Evolutionary conservation across 2,888 invertebrate species (phyloP), one percentile per base, ranked within the genome.

Genomic region (Linnaemya vulpina): DNA sequence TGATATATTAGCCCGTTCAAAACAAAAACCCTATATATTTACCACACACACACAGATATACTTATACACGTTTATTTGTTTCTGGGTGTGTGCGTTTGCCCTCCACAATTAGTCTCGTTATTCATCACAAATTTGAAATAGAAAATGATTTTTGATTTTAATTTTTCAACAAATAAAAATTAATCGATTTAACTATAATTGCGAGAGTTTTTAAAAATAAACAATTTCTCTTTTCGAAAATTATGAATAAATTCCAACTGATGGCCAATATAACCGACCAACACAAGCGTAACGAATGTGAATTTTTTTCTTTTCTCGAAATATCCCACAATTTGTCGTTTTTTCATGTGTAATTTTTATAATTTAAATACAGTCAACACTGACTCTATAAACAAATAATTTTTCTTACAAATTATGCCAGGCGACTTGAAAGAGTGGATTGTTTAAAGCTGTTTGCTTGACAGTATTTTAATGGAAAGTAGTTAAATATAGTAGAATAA

Each of bases 371-470:
- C 51, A 80, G 43, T 78, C 74, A 65, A 78, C 49, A 75, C 30
- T 63, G 70, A 35, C 51, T 73, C 11, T 38, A 22, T 81, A 62
- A 78, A 81, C 65, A 78, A 77, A 81, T 85, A 40, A 65, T 20
- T 81, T 70, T 51, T 60, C 40, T 20, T 49, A 40, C 11, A 20
- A 20, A 67, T 25, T 60, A 13, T 60, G 17, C 2, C 9, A 3
- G 0, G 25, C 15, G 20, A 43, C 9, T 78, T 71, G 1, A 79
- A 73, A 17, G 79, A 79, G 58, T 79, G 25, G 8, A 55, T 46
- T 71, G 17, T 51, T 63, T 65, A 7, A 43, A 30, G 13, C 10
- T 17, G 9, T 17, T 49, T n/a, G 30, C n/a, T 38, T n/a, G n/a
- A n/a, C n/a, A 46, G 46, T 15, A 1, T n/a, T 38, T 1, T 38